Evolutionary conservation across 2,113 vertebrate genomes (phyloP).

Genomic region (Tiliqua scincoides): DNA sequence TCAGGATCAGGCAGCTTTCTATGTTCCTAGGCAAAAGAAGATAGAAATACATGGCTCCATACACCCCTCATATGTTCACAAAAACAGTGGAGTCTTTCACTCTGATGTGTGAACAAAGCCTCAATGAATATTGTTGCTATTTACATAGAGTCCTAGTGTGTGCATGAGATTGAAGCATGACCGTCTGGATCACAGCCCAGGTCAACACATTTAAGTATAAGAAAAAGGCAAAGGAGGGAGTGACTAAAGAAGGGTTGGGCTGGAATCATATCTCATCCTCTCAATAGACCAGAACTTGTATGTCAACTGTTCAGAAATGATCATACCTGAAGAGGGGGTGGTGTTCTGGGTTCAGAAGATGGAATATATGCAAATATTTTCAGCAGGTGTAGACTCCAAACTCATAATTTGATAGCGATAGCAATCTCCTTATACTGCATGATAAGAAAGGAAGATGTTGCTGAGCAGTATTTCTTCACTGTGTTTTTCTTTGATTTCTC

Average conservation of each 20-base stretch:
- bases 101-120: background rate
- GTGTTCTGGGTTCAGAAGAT: too few relatives aligned
- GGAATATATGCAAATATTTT: background rate
- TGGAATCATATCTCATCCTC: background rate
- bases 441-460: background rate
- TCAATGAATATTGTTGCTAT: background rate
- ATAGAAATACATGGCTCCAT: background rate
- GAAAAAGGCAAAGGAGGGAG: background rate
- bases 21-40: too few relatives aligned
- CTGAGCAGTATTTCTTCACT: background rate
- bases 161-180: background rate
- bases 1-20: too few relatives aligned
- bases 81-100: background rate
- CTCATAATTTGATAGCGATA: background rate
- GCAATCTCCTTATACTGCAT: background rate
- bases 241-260: background rate
- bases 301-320: background rate
- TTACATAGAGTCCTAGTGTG: background rate
- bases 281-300: background rate
- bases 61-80: background rate
- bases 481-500: background rate
- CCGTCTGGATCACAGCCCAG: background rate
- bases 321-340: background rate
- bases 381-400: background rate
- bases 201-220: background rate